Base-by-base conservation (phyloP, 2,113 vertebrate genomes). In the Lynx canadensis region DNA sequence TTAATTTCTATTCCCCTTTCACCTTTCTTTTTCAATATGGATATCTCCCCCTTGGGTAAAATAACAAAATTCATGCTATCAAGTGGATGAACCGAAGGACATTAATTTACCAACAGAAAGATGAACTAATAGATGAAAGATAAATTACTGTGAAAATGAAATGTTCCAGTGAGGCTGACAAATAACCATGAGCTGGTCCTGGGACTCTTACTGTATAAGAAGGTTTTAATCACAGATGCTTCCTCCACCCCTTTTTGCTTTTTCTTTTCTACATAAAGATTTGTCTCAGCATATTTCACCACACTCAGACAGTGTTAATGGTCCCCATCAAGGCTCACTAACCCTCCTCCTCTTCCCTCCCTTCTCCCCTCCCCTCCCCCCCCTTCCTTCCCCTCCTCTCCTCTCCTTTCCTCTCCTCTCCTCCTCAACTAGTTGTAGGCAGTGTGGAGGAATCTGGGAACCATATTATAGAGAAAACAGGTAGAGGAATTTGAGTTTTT, bases 401-500 rank as follows among this genome's bases (percentile, higher is more conserved):
- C 38, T 27, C 68, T 33, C 50, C 50, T 25, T 4, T 48, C 74
- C 41, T 78, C 74, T 78, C 74, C 27, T 65, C 23, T 60, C 33
- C 66, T 21, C n/a, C 89, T 78, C 45, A 48, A 14, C 83, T 60
- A 31, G 16, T n/a, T 52, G 2, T 25, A 19, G 9, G 41, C 13
- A 55, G 4, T 52, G 2, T 65, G 55, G n/a, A 68, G 55, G 12
- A 57, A 74, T 41, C 78, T 57, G 15, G 36, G 29, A 82, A 68
- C 5, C 55, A 78, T 55, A 5, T 63, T 81, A 82, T 25, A 96
- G 57, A 86, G 29, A 25, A 31, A 65, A 63, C n/a, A 33, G 2
- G 23, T 78, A 38, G 48, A 85, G 16, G 65, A 95, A 89, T 86
- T 89, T 76, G 36, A 86, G 57, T 41, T 69, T 96, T 90, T 50